phyloP scores from a whole-genome alignment of 2,113 vertebrate species.

The Varanus komodoensis region DNA sequence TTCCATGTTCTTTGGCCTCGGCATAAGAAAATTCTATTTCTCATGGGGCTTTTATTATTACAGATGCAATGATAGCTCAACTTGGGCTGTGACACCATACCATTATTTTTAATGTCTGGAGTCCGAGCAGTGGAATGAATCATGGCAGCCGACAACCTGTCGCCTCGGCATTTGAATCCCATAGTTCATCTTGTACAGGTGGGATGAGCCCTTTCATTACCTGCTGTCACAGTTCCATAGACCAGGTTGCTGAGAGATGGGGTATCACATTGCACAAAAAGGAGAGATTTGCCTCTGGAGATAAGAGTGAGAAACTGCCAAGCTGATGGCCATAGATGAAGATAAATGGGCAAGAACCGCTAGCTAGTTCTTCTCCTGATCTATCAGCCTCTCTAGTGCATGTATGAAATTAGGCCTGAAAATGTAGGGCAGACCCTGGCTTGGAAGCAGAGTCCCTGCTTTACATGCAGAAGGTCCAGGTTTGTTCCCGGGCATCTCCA shows the following conservation, averaged over 20 bases:
- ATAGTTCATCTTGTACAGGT: neutral
- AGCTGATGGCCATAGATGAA: fast-evolving
- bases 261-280: neutral
- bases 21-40: too few relatives aligned
- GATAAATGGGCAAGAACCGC: neutral
- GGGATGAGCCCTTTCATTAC: neutral
- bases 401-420: neutral
- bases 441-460: too few relatives aligned
- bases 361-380: neutral
- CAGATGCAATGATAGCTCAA: neutral
- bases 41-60: neutral
- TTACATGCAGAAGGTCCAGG: too few relatives aligned
- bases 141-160: neutral
- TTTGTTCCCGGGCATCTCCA: too few relatives aligned
- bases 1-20: neutral
- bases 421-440: neutral
- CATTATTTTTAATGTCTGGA: slow-evolving; percentile 31
- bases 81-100: neutral
- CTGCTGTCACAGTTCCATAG: neutral
- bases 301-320: neutral
- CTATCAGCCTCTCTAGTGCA: neutral
- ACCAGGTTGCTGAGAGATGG: neutral
- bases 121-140: slow-evolving; percentile 28
- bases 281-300: neutral
- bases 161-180: neutral